These are phyloP conservation scores for Cartodere bifasciata DNA, from an alignment of 2,888 invertebrate genomes.

Conservation along the genomic window DNA sequence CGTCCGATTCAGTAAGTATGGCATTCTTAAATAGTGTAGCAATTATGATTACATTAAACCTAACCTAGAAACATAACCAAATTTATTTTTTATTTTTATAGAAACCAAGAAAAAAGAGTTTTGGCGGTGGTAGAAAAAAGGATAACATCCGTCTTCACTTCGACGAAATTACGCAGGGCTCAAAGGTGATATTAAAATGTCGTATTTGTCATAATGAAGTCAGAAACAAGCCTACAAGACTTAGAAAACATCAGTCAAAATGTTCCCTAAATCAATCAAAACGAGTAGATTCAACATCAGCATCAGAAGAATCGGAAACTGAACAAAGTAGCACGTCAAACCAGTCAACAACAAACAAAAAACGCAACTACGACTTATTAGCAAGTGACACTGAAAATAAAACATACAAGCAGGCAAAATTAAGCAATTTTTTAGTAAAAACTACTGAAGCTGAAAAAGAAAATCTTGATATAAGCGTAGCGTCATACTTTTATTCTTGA, in stretches of 20 bases:
- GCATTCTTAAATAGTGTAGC: too few relatives aligned
- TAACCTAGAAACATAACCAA: too few relatives aligned
- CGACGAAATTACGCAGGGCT: neutral
- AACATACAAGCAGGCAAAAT: slow-evolving; percentile 5
- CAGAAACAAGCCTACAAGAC: neutral
- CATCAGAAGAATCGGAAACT: neutral
- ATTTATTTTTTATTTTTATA: too few relatives aligned
- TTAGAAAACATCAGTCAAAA: slow-evolving; percentile 3
- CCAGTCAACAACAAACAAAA: neutral
- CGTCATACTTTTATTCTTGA: slow-evolving; percentile 11
- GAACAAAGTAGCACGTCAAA: neutral
- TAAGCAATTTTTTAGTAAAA: slow-evolving; percentile 4
- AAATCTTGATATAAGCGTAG: slow-evolving; percentile 7
- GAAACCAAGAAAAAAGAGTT: too few relatives aligned
- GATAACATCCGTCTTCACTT: slow-evolving; percentile 2
- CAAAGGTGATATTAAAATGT: neutral
- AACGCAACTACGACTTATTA: neutral
- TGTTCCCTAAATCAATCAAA: neutral
- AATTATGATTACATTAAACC: too few relatives aligned
- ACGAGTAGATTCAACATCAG: neutral
- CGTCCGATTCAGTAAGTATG: too few relatives aligned
- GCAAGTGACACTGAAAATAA: neutral
- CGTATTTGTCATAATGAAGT: slow-evolving; percentile 1
- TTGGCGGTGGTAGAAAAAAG: slow-evolving; percentile 4
- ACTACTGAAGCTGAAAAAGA: slow-evolving; percentile 4